Evolutionary conservation across 1,140 invertebrate genomes (phyloP), one percentile per base, ranked within the genome.

Genomic region (Harpegnathos saltator): DNA sequence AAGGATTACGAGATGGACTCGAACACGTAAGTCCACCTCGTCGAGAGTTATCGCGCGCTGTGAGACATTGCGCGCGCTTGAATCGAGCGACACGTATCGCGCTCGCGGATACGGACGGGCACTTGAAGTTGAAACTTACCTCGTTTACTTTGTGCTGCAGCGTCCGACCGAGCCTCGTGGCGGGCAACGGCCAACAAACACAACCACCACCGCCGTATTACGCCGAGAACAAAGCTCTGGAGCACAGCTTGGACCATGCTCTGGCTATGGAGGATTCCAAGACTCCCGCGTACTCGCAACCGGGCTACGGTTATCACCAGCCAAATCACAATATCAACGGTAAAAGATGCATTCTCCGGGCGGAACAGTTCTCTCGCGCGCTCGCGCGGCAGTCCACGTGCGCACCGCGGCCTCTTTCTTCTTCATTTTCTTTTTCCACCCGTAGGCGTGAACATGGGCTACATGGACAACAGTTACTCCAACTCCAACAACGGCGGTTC

Each of bases 1-100:
- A 98, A 98, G 93, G 97, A 98, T 91, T 98, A 98, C 92, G 97
- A 98, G 94, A 97, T 98, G 97, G 97, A 98, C 91, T 97, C 97
- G 0, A 95, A 95, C 85, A 94, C 95, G 95, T 95, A 94, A 94
- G 95, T 69, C 44, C 29, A 33, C 24, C 15, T 83, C 29, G 14
- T 38, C 1, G 5, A 5, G 38, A 68, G 14, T 3, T 44, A 44
- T 44, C 38, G 52, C n/a, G n/a, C 22, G 11, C 22, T 22, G 4
- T 14, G 22, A 50, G 26, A 15, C n/a, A 73, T 52, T 71, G 29
- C 4, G 62, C 22, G 11, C 29, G 29, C 29, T 33, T 33, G 1
- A 33, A 44, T 44, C 38, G 61, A 7, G 19, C 52, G n/a, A 59
- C 44, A 48, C 29, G 33, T 7, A 12, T 56, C 11, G 19, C n/a